These are phyloP conservation scores for Butastur rufipennis DNA, from an alignment of 2,113 vertebrate genomes.

Conservation along the genomic window DNA sequence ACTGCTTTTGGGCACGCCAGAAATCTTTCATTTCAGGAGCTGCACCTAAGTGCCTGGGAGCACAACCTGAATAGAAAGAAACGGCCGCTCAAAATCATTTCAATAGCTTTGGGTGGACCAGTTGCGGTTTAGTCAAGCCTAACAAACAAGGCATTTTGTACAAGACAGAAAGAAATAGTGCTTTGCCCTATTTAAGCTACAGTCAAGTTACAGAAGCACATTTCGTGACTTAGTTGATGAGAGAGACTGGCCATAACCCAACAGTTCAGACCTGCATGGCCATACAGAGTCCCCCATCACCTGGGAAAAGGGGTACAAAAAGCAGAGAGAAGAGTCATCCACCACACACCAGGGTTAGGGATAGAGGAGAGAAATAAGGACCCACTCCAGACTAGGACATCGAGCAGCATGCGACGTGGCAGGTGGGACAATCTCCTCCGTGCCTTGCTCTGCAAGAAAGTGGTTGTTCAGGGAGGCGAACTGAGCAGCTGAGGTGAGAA, in stretches of 20 bases:
- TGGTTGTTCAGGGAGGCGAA: neutral
- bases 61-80: neutral
- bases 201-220: neutral
- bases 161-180: neutral
- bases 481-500: neutral
- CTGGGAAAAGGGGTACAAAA: neutral
- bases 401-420: fast-evolving
- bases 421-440: neutral
- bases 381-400: neutral
- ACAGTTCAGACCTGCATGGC: neutral
- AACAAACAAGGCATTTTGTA: neutral
- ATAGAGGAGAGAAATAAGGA: neutral
- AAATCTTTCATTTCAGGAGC: constrained; percentile 40
- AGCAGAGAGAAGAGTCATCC: neutral
- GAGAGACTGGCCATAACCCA: neutral
- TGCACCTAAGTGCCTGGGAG: neutral
- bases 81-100: neutral
- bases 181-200: neutral
- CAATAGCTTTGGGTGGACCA: neutral
- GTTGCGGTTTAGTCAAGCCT: neutral
- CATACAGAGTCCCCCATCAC: no score
- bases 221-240: neutral
- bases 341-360: neutral
- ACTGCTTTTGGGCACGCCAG: constrained; percentile 2
- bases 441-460: neutral